phyloP scores from a whole-genome alignment of 37 sponge, comb jelly and placozoan species.

The Agelas oroides region DNA sequence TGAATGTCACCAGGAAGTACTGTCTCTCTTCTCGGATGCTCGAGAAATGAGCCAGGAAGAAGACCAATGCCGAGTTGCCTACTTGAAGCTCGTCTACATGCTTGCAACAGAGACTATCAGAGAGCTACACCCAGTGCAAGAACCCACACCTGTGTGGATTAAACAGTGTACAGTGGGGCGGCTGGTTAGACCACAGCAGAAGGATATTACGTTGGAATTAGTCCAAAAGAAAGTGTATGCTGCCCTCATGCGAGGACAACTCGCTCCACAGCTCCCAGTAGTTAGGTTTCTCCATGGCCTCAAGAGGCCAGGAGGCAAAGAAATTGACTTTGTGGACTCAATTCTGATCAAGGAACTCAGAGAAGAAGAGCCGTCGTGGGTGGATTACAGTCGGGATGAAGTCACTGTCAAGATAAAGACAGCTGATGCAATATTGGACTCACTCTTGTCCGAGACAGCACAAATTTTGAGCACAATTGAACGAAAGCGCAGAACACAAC shows the following conservation, averaged over 20 bases:
- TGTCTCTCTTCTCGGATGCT: neutral
- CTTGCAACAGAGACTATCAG: conserved; percentile 47
- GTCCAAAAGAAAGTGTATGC: conserved; percentile 61
- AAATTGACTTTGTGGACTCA: conserved; percentile 79
- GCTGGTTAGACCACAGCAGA: neutral
- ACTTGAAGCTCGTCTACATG: conserved; percentile 57
- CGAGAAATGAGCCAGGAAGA: conserved; percentile 38
- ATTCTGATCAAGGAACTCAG: conserved; percentile 82
- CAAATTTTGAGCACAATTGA: conserved; percentile 44
- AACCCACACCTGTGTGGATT: conserved; percentile 26
- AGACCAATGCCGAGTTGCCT: conserved; percentile 47
- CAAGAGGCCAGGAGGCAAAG: conserved; percentile 72
- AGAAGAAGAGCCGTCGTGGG: conserved; percentile 86
- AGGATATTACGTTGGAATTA: conserved; percentile 14
- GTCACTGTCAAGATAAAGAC: conserved; percentile 56
- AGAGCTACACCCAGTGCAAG: conserved; percentile 12
- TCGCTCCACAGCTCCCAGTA: conserved; percentile 39
- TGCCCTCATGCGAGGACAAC: conserved; percentile 51
- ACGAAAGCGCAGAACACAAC: conserved; percentile 3
- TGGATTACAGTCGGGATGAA: conserved; percentile 87
- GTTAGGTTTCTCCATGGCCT: conserved; percentile 55
- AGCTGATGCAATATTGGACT: conserved; percentile 83
- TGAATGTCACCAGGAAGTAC: conserved; percentile 11
- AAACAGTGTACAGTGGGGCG: conserved; percentile 2
- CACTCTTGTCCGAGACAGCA: conserved; percentile 73